Evolutionary conservation across 2,113 vertebrate genomes (phyloP), one percentile per base, ranked within the genome.

Genomic region (Amazona guildingii): DNA sequence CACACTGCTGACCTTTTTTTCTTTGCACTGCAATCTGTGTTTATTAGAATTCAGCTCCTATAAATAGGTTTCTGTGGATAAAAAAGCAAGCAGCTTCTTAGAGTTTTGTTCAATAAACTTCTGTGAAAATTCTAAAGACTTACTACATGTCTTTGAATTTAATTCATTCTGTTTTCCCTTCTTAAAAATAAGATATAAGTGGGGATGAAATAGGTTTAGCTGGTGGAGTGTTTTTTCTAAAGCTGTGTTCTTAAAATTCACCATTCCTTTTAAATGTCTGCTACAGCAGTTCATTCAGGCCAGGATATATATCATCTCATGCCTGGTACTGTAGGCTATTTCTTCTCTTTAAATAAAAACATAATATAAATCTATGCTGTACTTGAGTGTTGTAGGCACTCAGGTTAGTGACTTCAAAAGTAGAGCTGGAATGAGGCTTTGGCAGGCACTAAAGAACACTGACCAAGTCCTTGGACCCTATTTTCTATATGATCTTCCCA

Each of bases 1-100:
- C 95, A 97, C 94, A 88, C 96, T 94, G 96, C 84, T 98, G 98
- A 98, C 98, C 98, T 98, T 94, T 95, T 94, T 96, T 94, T 80
- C 93, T 92, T 87, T 91, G 88, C 96, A 88, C 95, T 96, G 85
- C 98, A 98, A 97, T 98, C 98, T 97, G 97, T 97, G 95, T 98
- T 98, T 98, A 98, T 98, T 98, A 98, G 98, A 98, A 98, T 97
- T 97, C 95, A 92, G 87, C 68, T 97, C 94, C 97, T 97, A 96
- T 97, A 98, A 98, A 97, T 97, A 97, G 96, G 74, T 98, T 92
- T 95, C 96, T 95, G 91, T 93, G 92, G 97, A 98, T 96, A 95
- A 96, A 97, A 93, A 57, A 76, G 90, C 16, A 29, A 96, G 78
- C 95, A 70, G 87, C 90, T 96, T 93, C 91, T 95, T 95, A 83